Base-by-base conservation (phyloP, 2,888 invertebrate genomes). In the Antitype chi region DNA sequence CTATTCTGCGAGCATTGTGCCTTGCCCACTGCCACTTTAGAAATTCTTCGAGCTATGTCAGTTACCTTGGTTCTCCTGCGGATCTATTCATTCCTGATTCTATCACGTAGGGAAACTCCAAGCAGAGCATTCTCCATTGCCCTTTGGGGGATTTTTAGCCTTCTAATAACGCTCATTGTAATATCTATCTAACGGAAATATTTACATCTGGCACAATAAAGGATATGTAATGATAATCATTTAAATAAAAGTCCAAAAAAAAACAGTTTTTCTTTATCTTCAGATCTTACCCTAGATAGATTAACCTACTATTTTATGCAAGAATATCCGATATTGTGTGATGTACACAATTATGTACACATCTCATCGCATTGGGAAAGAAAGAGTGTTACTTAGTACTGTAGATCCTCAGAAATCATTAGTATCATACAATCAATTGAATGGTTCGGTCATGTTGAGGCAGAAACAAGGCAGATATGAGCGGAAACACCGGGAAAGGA, bases 301-400 rank as follows among this genome's bases (percentile, higher is more conserved):
- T 75, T 75, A 75, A 13, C 47, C 55, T 57, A 64, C 55, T 64
- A 25, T 49, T 76, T 38, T 49, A 66, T 66, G 49, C 17, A 66
- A 66, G 17, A 57, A 25, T 23, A 7, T 49, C 76, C 32, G 55
- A 38, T 49, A 57, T 49, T 38, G 55, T 74, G 43, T 38, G 23
- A 43, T 53, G 0, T 25, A 75, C 9, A n/a, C 32, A 13, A 47
- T 59, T 17, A 74, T 60, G 6, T 43, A 25, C 20, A 25, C 20
- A 59, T 71, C 15, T 62, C 2, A 47, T 23, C 7, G 2, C 20
- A 32, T 28, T 52, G 25, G 2, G 28, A 62, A 47, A 74, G 7
- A 59, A 52, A 28, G 8, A 71, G 25, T 25, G 6, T 23, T 2
- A 13, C 3, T 8, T 13, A n/a, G n/a, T n/a, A n/a, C 9, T 47